Evolutionary conservation across 2,797 vertebrate species (phyloP), one percentile per base, ranked within the genome.

Genomic region (Masticophis lateralis): DNA sequence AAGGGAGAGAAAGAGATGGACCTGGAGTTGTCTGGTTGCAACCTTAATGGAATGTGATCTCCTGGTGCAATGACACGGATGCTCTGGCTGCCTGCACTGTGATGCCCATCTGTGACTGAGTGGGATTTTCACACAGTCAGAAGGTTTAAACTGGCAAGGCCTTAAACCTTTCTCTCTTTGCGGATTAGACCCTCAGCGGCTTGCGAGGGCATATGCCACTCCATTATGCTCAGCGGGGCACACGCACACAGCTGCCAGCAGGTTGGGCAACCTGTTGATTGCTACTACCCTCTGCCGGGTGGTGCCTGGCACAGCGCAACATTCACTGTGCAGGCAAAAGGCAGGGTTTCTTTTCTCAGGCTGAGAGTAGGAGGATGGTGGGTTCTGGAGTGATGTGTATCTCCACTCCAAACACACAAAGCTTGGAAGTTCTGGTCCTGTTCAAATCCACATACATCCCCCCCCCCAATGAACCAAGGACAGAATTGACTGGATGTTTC

Each of bases 91-190:
- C 57, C 63, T 27, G 6, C 8, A 3, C 3, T 0, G 37, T 43
- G 86, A 88, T 83, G 66, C 91, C 93, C 91, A 94, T 92, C 93
- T 94, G 93, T 92, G 93, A 89, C 87, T 55, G 63, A 89, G 90
- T 61, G 66, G 90, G 93, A 94, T 94, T 94, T 92, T 94, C 91
- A 91, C 93, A 94, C 89, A 87, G 89, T 92, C 2, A 10, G 66
- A 69, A 83, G 86, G 56, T 92, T 94, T 94, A 88, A 86, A 94
- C 86, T 66, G 27, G 88, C 89, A 10, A 56, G 66, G 91, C 89
- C 63, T 88, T 91, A 94, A 94, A 92, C 89, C 91, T 91, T 90
- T 86, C 63, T 92, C 66, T 61, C 91, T 59, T 14, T 20, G 91
- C 51, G 57, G 93, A 94, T 94, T 94, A 94, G 69, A 83, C 66